Evolutionary conservation across 2,888 invertebrate species (phyloP).

Genomic region (Odontothrips loti): DNA sequence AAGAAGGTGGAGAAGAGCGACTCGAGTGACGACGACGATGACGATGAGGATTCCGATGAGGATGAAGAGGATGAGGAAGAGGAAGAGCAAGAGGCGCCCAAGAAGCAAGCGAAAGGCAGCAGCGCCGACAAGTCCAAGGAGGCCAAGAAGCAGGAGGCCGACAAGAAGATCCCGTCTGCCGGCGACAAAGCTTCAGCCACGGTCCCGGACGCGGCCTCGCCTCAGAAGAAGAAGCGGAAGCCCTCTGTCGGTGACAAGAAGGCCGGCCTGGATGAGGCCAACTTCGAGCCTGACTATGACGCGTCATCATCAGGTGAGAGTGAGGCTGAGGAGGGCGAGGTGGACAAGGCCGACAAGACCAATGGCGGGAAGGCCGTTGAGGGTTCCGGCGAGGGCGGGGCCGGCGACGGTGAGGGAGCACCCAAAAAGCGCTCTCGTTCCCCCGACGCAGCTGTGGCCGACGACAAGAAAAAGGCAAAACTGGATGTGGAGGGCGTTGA

Average conservation of each 20-base stretch:
- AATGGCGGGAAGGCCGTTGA: conserved; percentile 18
- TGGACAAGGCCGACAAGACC: conserved; percentile 45
- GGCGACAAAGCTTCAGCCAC: conserved; percentile 29
- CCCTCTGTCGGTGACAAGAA: conserved; percentile 51
- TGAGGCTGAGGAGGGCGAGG: conserved; percentile 41
- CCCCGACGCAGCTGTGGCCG: conserved; percentile 31
- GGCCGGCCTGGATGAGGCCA: conserved; percentile 65
- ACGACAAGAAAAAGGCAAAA: conserved; percentile 32
- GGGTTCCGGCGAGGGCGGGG: conserved; percentile 33
- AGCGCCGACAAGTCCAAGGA: conserved; percentile 39
- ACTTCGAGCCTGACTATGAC: conserved; percentile 71
- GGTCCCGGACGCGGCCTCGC: conserved; percentile 34
- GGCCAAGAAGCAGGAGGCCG: conserved; percentile 42
- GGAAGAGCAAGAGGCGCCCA: conserved; percentile 39
- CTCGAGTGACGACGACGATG: conserved; percentile 28
- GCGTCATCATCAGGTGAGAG: conserved; percentile 50
- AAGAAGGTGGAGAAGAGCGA: conserved; percentile 27
- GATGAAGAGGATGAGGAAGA: conserved; percentile 30
- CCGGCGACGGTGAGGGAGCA: neutral
- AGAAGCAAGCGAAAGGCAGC: conserved; percentile 39
- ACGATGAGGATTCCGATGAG: conserved; percentile 31
- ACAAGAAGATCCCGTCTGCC: conserved; percentile 40
- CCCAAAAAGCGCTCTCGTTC: conserved; percentile 27
- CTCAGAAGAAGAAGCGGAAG: conserved; percentile 45
- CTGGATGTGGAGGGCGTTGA: conserved; percentile 30